Evolutionary conservation across 2,113 vertebrate species (phyloP).

Genomic region (Pipa parva): DNA sequence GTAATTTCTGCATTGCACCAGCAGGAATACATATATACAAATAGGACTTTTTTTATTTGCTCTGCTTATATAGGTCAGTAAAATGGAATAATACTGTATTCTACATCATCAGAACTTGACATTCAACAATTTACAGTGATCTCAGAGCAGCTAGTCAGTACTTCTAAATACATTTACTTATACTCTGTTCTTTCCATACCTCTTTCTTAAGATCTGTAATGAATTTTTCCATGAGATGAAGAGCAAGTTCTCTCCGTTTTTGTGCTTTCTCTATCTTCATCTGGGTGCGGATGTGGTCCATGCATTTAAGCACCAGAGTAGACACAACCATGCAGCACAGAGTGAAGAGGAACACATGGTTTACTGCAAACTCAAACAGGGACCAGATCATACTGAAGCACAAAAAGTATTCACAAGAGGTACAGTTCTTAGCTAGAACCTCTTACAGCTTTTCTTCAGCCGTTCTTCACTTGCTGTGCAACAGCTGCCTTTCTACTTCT

Average conservation of each 20-base stretch:
- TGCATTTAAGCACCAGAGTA: conserved; percentile 5
- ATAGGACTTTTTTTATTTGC: too few relatives aligned
- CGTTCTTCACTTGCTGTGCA: neutral
- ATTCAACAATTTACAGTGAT: too few relatives aligned
- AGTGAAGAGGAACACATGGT: conserved; percentile 7
- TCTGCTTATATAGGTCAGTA: too few relatives aligned
- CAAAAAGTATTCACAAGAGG: too few relatives aligned
- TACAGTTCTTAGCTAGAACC: neutral
- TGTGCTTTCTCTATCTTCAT: conserved; percentile 18
- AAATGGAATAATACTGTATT: too few relatives aligned
- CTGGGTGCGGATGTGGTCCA: neutral
- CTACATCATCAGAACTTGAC: too few relatives aligned
- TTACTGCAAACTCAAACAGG: conserved; percentile 6
- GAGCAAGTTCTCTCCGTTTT: conserved; percentile 7
- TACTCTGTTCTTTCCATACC: too few relatives aligned
- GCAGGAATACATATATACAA: too few relatives aligned
- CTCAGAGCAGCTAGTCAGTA: too few relatives aligned
- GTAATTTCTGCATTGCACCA: too few relatives aligned
- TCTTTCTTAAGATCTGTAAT: neutral
- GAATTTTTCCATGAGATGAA: conserved; percentile 11
- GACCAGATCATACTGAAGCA: conserved; percentile 5
- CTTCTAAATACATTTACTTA: too few relatives aligned
- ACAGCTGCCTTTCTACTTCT: neutral
- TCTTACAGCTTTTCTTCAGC: neutral
- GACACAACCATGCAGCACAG: conserved; percentile 16